Conservation (phyloP, 2,113 vertebrate genomes). For the Macrotis lagotis region DNA sequence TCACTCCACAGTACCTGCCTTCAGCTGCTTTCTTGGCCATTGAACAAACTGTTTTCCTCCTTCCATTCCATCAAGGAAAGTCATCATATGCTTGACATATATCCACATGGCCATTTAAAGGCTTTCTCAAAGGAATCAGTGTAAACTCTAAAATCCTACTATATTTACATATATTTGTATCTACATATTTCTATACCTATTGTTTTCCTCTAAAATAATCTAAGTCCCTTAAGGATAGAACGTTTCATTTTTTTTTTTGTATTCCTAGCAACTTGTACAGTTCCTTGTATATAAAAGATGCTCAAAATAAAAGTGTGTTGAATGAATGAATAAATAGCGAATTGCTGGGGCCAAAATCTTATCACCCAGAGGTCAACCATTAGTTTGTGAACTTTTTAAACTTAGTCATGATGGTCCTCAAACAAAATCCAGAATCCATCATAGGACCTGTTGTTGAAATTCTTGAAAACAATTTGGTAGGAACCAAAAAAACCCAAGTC, state of each 20-base stretch:
- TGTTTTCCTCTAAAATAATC: background rate
- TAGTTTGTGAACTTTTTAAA: background rate
- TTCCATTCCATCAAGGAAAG: no score
- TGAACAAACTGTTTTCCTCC: background rate
- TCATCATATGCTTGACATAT: background rate
- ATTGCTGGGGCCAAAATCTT: background rate
- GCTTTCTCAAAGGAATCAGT: background rate
- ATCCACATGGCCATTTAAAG: background rate
- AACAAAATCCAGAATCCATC: background rate
- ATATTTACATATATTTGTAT: background rate
- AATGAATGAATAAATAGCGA: background rate
- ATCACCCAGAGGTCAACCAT: background rate
- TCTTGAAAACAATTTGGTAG: background rate
- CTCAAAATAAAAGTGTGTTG: background rate
- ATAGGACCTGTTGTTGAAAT: background rate
- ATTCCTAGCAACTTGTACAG: no score
- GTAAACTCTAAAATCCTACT: background rate
- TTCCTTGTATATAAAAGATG: background rate
- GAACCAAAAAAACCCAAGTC: no score
- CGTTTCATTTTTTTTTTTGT: background rate
- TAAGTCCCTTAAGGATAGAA: background rate
- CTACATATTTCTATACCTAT: background rate
- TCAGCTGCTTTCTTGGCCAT: background rate
- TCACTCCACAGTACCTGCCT: background rate
- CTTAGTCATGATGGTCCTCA: background rate